These are phyloP conservation scores for Antechinus stuartii DNA, from an alignment of 2,113 vertebrate genomes.

Conservation along the genomic window DNA sequence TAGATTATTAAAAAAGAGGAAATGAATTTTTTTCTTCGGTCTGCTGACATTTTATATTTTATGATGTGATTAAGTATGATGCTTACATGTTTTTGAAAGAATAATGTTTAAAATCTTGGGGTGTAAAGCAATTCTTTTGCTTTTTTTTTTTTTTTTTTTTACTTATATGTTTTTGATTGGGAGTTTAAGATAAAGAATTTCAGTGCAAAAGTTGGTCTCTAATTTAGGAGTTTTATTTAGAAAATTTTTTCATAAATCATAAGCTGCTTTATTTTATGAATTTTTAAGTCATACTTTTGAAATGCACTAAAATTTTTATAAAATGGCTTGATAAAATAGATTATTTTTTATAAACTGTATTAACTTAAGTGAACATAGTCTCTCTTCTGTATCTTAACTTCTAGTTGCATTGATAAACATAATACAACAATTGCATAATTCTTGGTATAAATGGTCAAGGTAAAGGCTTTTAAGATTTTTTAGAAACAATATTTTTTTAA, in stretches of 20 bases:
- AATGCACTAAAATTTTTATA: background rate
- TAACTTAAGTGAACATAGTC: background rate
- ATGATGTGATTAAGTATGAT: slow-evolving; percentile 23
- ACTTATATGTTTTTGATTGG: background rate
- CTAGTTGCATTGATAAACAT: background rate
- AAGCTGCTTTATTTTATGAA: background rate
- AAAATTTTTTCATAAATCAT: background rate
- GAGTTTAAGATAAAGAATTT: slow-evolving; percentile 7
- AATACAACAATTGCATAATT: background rate
- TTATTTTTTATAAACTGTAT: background rate
- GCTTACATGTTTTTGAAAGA: background rate
- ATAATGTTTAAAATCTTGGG: background rate
- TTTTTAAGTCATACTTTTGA: background rate
- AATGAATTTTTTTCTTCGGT: background rate
- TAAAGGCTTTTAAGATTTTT: background rate
- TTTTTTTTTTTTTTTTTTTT: slow-evolving; percentile 17
- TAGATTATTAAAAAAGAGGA: background rate
- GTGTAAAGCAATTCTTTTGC: background rate
- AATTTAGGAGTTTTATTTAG: slow-evolving; percentile 9
- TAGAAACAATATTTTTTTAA: background rate
- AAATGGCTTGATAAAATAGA: background rate
- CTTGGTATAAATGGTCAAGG: background rate
- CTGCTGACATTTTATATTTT: background rate
- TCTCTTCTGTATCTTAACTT: background rate
- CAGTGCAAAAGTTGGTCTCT: background rate